Base-by-base conservation (phyloP, 2,797 vertebrate species). In the Schizopygopsis pylzovi region DNA sequence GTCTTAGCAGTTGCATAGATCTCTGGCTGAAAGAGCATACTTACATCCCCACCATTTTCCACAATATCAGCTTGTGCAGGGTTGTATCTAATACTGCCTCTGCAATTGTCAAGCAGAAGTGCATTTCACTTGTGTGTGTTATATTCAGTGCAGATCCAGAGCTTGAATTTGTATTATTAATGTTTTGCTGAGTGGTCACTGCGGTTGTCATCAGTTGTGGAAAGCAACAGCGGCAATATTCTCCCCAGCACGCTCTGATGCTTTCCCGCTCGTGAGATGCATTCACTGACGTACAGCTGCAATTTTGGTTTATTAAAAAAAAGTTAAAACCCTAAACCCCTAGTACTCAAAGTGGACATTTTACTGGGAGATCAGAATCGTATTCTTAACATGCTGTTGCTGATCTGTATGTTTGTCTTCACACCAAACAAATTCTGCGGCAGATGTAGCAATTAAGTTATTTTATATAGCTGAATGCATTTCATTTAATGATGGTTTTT, bases 401-500 rank as follows among this genome's bases (percentile, higher is more conserved):
- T 20, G 78, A 20, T 79, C 41, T 47, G 16, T 33, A 10, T 5
- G 6, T 65, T 22, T n/a, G 56, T 59, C 22, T 79, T 2, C 15
- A n/a, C 22, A 45, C 25, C 10, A 11, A 76, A 49, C n/a, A 49
- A 49, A 15, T 49, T n/a, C 71, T 45, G 12, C 6, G 3, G 28
- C 47, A 75, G 28, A 37, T 67, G 15, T 37, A 37, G 63, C 3
- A 63, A 18, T 61, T 1, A 7, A n/a, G 7, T 43, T 45, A 43
- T 43, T 43, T 79, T 63, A 79, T 28, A 28, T n/a, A 76, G 84
- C 89, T 93, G 85, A 89, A 90, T 88, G 13, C 22, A 9, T 67
- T 33, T 67, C 8, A 67, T 67, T 67, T 63, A 49, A 49, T 45
- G 61, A 20, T 2, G 41, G 10, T 45, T 67, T 39, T 52, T 71